Evolutionary conservation across 2,888 invertebrate species (phyloP), one percentile per base, ranked within the genome.

Genomic region (Drosophila anceps): DNA sequence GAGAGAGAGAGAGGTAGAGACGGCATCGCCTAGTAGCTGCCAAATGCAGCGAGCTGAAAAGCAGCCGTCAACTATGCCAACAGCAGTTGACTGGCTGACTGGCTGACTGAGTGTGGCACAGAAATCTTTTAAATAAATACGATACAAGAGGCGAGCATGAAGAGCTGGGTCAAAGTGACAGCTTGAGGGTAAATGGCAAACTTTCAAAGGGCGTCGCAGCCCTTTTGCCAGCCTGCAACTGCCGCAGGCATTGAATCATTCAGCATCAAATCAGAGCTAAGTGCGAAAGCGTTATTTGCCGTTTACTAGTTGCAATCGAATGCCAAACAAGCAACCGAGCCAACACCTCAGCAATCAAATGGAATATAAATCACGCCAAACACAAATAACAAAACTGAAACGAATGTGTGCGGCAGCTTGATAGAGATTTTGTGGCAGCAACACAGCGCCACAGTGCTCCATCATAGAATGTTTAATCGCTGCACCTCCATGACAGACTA

Each of bases 261-360:
- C 74, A 67, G 71, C 73, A 80, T 83, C 85, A 72, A 81, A 80
- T 83, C 83, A 80, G 61, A 57, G 58, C 61, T 44, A 69, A 81
- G 76, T 82, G 82, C 67, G 74, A 79, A 84, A 72, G 55, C 71
- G 69, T 68, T 84, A 64, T 83, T 80, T 80, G 75, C 76, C 29
- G 64, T 80, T 79, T 65, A 54, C 68, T 43, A 53, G 41, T 68
- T 74, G 59, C 74, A 75, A 76, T 67, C 69, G 48, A 82, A 81
- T 68, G 64, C 66, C 69, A 71, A 50, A 69, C 69, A 44, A 57
- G 39, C 61, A 57, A 63, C 41, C 18, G 8, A 33, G 63, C 67
- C 68, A 71, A 69, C 69, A 51, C 55, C 43, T 63, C 41, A 63
- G 73, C 76, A 72, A 73, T 79, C 77, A 67, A 73, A 77, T 65